Base-by-base conservation (phyloP, 2,113 vertebrate species). In the Proteles cristata region DNA sequence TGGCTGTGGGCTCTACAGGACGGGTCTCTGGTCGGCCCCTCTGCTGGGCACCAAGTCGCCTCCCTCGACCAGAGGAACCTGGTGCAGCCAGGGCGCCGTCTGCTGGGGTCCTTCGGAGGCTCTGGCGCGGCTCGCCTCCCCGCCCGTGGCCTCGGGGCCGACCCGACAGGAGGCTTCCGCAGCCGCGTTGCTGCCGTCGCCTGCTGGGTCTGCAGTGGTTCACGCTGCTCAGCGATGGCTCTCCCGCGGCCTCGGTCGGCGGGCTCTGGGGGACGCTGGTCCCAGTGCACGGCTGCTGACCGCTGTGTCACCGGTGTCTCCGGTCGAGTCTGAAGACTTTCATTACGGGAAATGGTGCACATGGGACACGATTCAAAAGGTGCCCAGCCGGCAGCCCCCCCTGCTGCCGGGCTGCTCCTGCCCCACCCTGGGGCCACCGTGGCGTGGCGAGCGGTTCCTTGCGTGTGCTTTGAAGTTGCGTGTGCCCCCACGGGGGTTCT, bases 401-500 rank as follows among this genome's bases (percentile, higher is more conserved):
- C 33, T 19, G 45, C 3, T 1, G 43, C 25, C 12, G 6, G 9
- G 66, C 28, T 2, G 0, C 33, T 5, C 5, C 1, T 5, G 2
- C 16, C 53, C 10, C 5, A 11, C 48, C 31, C 25, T 35, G 17
- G 28, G 39, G 88, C 15, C 5, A 50, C 28, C 5, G 9, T 33
- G 0, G 28, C 5, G 9, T 33, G 0, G 28, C 0, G 25, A 2
- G 16, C 17, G 5, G 28, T 0, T 0, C 66, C 21, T 5, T 8
- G 14, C 2, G 15, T 0, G 4, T 16, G 23, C 28, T 58, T 58
- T 0, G 25, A 71, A 68, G 35, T 8, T 7, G 7, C 0, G 17
- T n/a, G 63, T 0, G 3, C 39, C 35, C 53, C 53, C 53, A 5
- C 0, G 53, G 28, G 25, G 2, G 6, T 0, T 3, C 2, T n/a